These are phyloP conservation scores for Armadillidium nasatum DNA, from an alignment of 1,140 invertebrate species.

Conservation along the genomic window DNA sequence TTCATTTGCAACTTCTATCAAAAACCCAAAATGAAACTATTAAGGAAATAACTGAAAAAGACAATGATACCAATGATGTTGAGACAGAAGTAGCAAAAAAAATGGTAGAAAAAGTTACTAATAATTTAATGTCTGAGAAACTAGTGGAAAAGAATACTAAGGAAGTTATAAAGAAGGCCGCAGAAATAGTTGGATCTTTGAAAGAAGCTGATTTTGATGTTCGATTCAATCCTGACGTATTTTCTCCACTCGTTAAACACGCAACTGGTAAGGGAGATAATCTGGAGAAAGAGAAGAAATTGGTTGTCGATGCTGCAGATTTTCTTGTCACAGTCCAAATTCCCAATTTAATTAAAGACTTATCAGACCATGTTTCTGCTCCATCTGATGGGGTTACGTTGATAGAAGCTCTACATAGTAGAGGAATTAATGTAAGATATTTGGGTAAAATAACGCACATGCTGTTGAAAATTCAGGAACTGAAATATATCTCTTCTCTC, in stretches of 20 bases:
- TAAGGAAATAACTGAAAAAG: conserved; percentile 43
- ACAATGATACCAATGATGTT: conserved; percentile 42
- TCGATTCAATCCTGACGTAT: conserved; percentile 97
- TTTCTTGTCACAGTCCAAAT: conserved; percentile 90
- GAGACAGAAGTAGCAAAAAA: conserved; percentile 81
- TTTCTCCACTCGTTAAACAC: conserved; percentile 87
- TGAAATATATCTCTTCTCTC: conserved; percentile 83
- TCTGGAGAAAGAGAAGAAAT: conserved; percentile 74
- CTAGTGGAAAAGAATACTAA: conserved; percentile 78
- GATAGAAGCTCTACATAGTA: conserved; percentile 84
- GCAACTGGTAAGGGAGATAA: conserved; percentile 62
- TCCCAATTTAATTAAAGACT: conserved; percentile 86
- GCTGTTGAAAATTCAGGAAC: conserved; percentile 68
- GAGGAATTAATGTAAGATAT: conserved; percentile 96
- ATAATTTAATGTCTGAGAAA: conserved; percentile 73
- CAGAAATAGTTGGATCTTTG: conserved; percentile 81
- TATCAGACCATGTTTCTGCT: conserved; percentile 81
- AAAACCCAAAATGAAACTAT: conserved; percentile 54
- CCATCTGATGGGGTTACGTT: conserved; percentile 93
- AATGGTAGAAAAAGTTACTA: conserved; percentile 81
- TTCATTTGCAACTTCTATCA: conserved; percentile 84
- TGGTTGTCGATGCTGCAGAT: conserved; percentile 91
- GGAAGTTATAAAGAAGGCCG: conserved; percentile 83
- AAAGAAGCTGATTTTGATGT: conserved; percentile 93
- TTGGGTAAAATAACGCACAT: conserved; percentile 79